Base-by-base conservation (phyloP, 2,888 invertebrate species). In the Drosophila tripunctata region DNA sequence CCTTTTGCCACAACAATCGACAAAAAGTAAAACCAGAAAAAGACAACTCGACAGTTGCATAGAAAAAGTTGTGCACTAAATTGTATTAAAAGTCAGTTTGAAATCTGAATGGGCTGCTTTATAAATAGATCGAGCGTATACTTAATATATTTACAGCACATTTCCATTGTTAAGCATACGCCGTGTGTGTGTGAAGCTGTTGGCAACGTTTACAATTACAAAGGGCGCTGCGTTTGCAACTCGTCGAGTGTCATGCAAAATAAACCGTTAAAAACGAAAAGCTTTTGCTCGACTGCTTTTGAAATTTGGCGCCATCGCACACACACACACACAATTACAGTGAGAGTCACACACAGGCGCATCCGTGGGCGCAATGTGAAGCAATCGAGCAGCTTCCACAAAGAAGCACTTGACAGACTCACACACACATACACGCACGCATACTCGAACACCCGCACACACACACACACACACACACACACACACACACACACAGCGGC, bases 291-390 rank as follows among this genome's bases (percentile, higher is more conserved):
- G 60, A 63, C 63, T 70, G 79, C 87, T 81, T 83, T 82, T 87
- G 87, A 85, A 87, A 87, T 85, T 85, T 84, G 87, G 83, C 83
- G 83, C 83, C 86, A 75, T 62, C 60, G 24, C 64, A 43, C 60
- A 56, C 33, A 64, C 45, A 40, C 36, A 43, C 30, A 43, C 21
- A 19, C 27, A 27, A 2, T 1, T 3, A 10, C 8, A 10, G 27
- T 10, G 27, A 27, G 27, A 27, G 10, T 27, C 27, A 27, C 17
- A 38, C 19, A 22, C 19, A 51, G 31, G 45, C 61, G 51, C 58
- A 58, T 68, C 73, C 52, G 54, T 76, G 78, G 67, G 66, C 50
- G 54, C 50, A 55, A 38, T 57, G 58, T 27, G 35, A 56, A 47
- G 67, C 67, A 67, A 51, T 45, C 63, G 48, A 71, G 47, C 64